Evolutionary conservation across 2,797 vertebrate genomes (phyloP), one percentile per base, ranked within the genome.

Genomic region (Gallirallus australis): DNA sequence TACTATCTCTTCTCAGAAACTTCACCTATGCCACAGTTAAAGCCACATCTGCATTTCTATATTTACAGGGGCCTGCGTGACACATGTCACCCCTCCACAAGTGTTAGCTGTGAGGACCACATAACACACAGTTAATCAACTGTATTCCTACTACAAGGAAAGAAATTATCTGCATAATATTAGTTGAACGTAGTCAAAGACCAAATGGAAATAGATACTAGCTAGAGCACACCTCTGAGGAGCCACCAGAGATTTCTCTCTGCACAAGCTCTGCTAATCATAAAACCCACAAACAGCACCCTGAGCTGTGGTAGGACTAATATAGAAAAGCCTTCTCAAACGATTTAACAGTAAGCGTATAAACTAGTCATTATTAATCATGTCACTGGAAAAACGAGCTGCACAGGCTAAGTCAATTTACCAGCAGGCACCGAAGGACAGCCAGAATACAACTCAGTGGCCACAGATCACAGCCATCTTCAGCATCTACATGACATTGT

Each of bases 111-210:
- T 50, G 82, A 96, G 72, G 79, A 75, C 39, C 64, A 71, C n/a
- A 11, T 45, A 95, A 96, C 5, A 37, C 50, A 75, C 7, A 42
- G 52, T 69, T 82, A 90, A 90, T n/a, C 54, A 96, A 82, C 75
- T 76, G 39, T 48, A 48, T 21, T 86, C 92, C 69, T 85, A 37
- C 77, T 77, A 54, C 6, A 63, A 60, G 66, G 70, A 84, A 56
- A 65, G 70, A 97, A 69, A 92, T 61, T 18, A 42, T 45, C 60
- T 76, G 60, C 61, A 66, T 30, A 66, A 6, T 61, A 76, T 61
- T 21, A 92, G 82, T 0, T 64, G 69, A 90, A 70, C 4, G 25
- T 11, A 77, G 82, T 50, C 53, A 95, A 89, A 95, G 82, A 39
- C 59, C 65, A 75, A 73, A 78, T 15, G 57, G 89, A 82, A 76